Evolutionary conservation across 2,113 vertebrate genomes (phyloP).

Genomic region (Collichthys lucidus): DNA sequence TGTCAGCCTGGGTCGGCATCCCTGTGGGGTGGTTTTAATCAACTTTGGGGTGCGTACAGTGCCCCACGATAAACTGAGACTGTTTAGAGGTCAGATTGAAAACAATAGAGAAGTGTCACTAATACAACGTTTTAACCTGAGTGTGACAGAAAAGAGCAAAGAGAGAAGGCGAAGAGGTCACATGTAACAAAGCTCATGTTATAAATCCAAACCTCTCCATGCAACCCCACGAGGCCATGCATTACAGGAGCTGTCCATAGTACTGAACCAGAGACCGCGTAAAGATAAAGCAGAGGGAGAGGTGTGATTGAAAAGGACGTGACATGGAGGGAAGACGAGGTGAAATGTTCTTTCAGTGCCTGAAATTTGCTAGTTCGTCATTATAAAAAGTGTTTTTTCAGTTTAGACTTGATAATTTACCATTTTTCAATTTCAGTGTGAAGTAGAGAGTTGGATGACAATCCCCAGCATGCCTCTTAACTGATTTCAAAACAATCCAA

Average conservation of each 20-base stretch:
- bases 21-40: background rate
- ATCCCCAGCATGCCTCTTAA: background rate
- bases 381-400: background rate
- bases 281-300: background rate
- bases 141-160: background rate
- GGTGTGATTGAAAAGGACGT: background rate
- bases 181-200: background rate
- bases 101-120: background rate
- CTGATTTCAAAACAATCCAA: background rate
- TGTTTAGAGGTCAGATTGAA: background rate
- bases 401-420: background rate
- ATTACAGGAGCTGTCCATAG: constrained; percentile 37
- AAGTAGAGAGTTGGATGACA: background rate
- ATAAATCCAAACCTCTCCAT: background rate
- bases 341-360: background rate
- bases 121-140: background rate
- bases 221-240: no score
- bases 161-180: background rate
- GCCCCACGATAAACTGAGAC: background rate
- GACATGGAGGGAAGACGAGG: background rate
- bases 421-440: background rate
- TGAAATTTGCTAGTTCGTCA: background rate
- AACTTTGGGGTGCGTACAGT: background rate
- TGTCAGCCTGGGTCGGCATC: constrained; percentile 9
- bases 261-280: constrained; percentile 26